Evolutionary conservation across 2,888 invertebrate genomes (phyloP).

Genomic region (Leptinotarsa tumamoca): DNA sequence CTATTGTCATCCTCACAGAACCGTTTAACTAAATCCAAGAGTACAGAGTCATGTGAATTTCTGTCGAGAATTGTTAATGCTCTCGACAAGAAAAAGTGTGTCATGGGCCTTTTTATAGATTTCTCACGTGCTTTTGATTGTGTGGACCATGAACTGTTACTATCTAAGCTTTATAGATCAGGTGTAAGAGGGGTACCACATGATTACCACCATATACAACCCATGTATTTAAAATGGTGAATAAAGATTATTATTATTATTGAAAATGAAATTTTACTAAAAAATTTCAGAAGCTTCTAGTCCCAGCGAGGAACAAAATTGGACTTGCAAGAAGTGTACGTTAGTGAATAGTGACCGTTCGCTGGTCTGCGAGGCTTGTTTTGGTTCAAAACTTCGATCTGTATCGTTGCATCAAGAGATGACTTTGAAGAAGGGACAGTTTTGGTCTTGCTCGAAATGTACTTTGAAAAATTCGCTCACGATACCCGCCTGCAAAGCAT

Average conservation of each 20-base stretch:
- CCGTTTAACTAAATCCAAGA: too few relatives aligned
- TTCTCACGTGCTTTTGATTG: too few relatives aligned
- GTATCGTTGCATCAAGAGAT: slow-evolving; percentile 74
- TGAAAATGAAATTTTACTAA: not conserved
- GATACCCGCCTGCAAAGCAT: slow-evolving; percentile 78
- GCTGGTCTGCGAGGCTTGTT: slow-evolving; percentile 86
- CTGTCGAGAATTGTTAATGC: too few relatives aligned
- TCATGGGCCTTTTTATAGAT: too few relatives aligned
- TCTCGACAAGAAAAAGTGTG: too few relatives aligned
- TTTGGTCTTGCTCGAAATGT: slow-evolving; percentile 85
- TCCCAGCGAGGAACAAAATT: slow-evolving; percentile 68
- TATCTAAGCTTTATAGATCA: too few relatives aligned
- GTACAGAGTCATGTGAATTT: too few relatives aligned
- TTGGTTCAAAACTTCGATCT: slow-evolving; percentile 83
- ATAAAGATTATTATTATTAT: not conserved
- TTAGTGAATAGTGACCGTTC: slow-evolving; percentile 80
- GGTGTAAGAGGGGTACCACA: too few relatives aligned
- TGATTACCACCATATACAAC: too few relatives aligned
- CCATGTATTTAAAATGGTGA: too few relatives aligned
- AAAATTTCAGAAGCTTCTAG: slow-evolving; percentile 43
- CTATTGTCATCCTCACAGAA: too few relatives aligned
- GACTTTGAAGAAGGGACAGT: slow-evolving; percentile 78
- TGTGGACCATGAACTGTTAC: too few relatives aligned
- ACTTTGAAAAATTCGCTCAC: slow-evolving; percentile 84
- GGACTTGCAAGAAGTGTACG: slow-evolving; percentile 92